phyloP scores from a whole-genome alignment of 2,113 vertebrate genomes.

The Heptranchias perlo region DNA sequence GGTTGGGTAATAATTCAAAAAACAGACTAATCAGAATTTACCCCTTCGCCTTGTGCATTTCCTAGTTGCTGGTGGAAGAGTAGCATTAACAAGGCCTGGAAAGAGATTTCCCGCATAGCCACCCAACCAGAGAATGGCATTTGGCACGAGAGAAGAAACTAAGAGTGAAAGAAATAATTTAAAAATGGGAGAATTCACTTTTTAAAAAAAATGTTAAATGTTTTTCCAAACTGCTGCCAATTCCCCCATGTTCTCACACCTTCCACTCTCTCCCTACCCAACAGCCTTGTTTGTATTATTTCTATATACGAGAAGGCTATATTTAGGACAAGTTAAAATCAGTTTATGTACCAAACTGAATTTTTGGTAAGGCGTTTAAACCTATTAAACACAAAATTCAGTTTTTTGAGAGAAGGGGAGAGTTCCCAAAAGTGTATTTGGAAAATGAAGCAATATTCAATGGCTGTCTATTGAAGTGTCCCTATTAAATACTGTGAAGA shows the following conservation, averaged over 20 bases:
- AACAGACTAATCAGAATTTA: background rate
- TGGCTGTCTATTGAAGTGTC: background rate
- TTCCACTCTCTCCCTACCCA: too few relatives aligned
- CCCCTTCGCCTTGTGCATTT: background rate
- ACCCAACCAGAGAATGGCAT: background rate
- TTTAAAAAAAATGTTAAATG: background rate
- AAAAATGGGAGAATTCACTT: background rate
- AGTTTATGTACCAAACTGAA: constrained; percentile 32
- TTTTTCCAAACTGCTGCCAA: background rate
- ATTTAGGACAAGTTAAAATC: constrained; percentile 25
- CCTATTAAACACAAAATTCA: background rate
- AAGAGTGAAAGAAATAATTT: background rate
- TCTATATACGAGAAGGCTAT: background rate
- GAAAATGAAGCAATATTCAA: background rate
- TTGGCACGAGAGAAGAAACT: background rate
- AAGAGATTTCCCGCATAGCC: background rate
- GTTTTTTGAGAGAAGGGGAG: background rate
- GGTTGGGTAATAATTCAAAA: background rate
- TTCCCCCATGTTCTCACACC: too few relatives aligned
- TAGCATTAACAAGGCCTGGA: background rate
- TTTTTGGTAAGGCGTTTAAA: background rate
- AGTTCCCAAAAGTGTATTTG: background rate
- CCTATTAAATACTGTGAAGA: background rate
- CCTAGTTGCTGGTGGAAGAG: background rate
- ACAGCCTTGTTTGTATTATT: background rate